Base-by-base conservation (phyloP, 2,113 vertebrate species). In the Leucosticte australis region DNA sequence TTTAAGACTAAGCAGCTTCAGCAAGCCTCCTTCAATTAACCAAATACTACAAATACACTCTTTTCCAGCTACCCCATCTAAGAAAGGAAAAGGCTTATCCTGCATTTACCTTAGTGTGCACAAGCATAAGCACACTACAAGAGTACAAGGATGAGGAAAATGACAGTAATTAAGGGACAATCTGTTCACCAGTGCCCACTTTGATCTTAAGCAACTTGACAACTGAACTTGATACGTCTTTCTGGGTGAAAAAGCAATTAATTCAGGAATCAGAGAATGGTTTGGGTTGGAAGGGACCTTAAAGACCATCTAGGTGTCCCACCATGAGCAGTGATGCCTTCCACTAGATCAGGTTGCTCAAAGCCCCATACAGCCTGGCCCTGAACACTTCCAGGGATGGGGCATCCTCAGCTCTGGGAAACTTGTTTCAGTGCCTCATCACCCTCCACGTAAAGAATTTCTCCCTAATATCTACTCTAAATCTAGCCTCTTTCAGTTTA, bases 161-260 rank as follows among this genome's bases (percentile, higher is more conserved):
- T 27, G 2, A 74, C 46, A 56, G 15, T 44, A n/a, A 39, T n/a
- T 50, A 90, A 33, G 11, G 37, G 33, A 42, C 52, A 47, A 50
- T n/a, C 19, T 95, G 90, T 44, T 92, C 74, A 44, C 62, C 92
- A 95, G 90, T 68, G 78, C 64, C 24, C 65, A 64, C n/a, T 89
- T 47, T 50, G 68, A 91, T 79, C 65, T 73, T 84, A 49, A 14
- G 3, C 73, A 33, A 86, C 49, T 92, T 80, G n/a, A 46, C 55
- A 93, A 60, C 57, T 73, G 79, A 83, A 87, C 68, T 57, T 80
- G 70, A 90, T 83, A 64, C 39, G 41, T 41, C 70, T 59, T 87
- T 56, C 76, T 87, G 80, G 7, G 83, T 83, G 81, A 94, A 95
- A 94, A 94, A 85, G 23, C 49, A 79, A 69, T 92, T 93, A 9